phyloP scores from a whole-genome alignment of 2,113 vertebrate genomes.

The Hippocampus guttulatus region DNA sequence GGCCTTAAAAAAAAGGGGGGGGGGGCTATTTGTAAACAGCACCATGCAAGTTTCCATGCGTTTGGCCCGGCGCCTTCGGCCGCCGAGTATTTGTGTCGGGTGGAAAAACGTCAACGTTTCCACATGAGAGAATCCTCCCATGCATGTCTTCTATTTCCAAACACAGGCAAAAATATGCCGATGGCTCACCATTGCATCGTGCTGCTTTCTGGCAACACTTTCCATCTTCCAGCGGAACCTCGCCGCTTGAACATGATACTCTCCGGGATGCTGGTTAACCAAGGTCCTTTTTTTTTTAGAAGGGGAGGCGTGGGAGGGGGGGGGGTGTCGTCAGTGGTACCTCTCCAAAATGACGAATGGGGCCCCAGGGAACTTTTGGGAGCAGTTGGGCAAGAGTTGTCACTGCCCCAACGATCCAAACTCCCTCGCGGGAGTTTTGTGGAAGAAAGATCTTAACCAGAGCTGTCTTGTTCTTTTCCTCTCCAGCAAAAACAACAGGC shows the following conservation, averaged over 20 bases:
- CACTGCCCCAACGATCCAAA: no score
- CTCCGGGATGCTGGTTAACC: neutral
- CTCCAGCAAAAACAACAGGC: conserved; percentile 64
- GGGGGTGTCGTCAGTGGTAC: no score
- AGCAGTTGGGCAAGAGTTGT: no score
- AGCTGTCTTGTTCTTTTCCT: conserved; percentile 62
- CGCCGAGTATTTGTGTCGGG: neutral
- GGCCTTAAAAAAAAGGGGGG: neutral
- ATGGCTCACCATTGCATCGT: no score
- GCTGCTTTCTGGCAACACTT: neutral
- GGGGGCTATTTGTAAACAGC: neutral
- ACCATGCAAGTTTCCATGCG: neutral
- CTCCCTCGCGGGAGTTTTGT: conserved; percentile 45
- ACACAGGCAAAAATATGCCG: neutral
- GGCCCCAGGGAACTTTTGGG: no score
- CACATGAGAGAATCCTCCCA: neutral
- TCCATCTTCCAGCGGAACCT: neutral
- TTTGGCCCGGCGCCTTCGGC: neutral
- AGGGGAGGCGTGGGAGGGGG: no score
- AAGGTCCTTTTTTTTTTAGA: neutral
- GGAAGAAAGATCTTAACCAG: conserved; percentile 48
- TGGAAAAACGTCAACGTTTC: conserved; percentile 1
- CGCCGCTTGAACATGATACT: neutral
- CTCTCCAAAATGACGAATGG: no score
- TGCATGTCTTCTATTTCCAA: neutral